A percentile compares a stretch with the other conserved stretches of the same genome.
Evolutionary conservation across 2,113 vertebrate genomes (phyloP).

Genomic region (Ciconia maguari): DNA sequence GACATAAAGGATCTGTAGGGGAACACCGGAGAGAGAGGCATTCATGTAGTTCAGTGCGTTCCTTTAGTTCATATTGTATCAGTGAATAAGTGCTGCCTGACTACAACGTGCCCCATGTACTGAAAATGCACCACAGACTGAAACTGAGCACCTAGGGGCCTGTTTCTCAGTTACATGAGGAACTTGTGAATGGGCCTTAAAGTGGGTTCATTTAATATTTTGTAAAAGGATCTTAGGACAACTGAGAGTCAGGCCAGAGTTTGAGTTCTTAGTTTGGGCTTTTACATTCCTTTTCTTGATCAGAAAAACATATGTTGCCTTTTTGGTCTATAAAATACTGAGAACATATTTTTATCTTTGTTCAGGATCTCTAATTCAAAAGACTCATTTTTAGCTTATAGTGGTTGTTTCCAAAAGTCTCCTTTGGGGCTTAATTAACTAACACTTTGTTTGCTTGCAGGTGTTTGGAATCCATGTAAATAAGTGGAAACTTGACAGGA

Average conservation of each 20-base stretch:
- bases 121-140: background rate
- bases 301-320: background rate
- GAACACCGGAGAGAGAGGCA: background rate
- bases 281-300: background rate
- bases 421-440: background rate
- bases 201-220: background rate
- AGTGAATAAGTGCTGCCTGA: background rate
- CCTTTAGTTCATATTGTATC: background rate
- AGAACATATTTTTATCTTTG: background rate
- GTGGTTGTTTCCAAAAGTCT: background rate
- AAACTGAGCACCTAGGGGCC: background rate
- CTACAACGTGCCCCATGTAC: background rate
- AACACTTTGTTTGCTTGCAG: constrained; percentile 67
- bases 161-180: background rate
- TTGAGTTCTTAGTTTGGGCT: background rate
- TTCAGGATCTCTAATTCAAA: background rate
- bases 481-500: constrained; percentile 91
- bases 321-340: background rate
- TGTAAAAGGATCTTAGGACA: background rate
- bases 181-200: background rate
- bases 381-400: background rate
- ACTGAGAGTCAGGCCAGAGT: background rate
- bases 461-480: constrained; percentile 92
- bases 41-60: background rate
- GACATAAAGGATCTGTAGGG: background rate